These are phyloP conservation scores for Drosophila santomea DNA, from an alignment of 1,140 invertebrate genomes.

Conservation along the genomic window DNA sequence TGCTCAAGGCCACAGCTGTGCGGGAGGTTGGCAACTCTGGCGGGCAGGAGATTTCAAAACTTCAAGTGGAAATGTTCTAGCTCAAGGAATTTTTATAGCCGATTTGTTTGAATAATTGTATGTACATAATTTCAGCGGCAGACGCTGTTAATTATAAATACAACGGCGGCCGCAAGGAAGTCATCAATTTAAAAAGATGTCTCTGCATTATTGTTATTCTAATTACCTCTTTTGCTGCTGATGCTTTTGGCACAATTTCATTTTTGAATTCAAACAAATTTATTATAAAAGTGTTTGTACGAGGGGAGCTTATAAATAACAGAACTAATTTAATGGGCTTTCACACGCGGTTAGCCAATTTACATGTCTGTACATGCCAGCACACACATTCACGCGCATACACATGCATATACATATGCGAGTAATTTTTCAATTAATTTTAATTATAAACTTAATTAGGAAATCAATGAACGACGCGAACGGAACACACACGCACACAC, in stretches of 20 bases:
- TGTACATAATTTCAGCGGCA: conserved; percentile 63
- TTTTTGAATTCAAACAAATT: conserved; percentile 66
- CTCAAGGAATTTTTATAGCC: conserved; percentile 64
- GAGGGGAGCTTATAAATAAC: conserved; percentile 31
- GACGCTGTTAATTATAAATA: conserved; percentile 73
- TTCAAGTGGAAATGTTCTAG: conserved; percentile 52
- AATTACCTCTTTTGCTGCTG: conserved; percentile 55
- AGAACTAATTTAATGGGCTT: conserved; percentile 56
- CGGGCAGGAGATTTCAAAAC: conserved; percentile 14
- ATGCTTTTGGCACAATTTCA: conserved; percentile 71
- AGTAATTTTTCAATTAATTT: conserved; percentile 85
- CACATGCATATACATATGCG: conserved; percentile 65
- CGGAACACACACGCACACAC: conserved; percentile 57
- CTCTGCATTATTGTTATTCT: conserved; percentile 58
- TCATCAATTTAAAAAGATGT: conserved; percentile 70
- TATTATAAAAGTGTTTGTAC: conserved; percentile 13
- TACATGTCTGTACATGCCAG: conserved; percentile 47
- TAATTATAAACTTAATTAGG: conserved; percentile 85
- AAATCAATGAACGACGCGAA: conserved; percentile 81
- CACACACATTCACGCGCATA: conserved; percentile 22
- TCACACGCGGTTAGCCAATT: conserved; percentile 56
- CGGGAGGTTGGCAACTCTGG: conserved; percentile 54
- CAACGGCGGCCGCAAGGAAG: conserved; percentile 59
- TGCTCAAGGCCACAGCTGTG: conserved; percentile 49
- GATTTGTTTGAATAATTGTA: conserved; percentile 61